Conservation (phyloP, 2,888 invertebrate species). For the Chymomyza fuscimana region DNA sequence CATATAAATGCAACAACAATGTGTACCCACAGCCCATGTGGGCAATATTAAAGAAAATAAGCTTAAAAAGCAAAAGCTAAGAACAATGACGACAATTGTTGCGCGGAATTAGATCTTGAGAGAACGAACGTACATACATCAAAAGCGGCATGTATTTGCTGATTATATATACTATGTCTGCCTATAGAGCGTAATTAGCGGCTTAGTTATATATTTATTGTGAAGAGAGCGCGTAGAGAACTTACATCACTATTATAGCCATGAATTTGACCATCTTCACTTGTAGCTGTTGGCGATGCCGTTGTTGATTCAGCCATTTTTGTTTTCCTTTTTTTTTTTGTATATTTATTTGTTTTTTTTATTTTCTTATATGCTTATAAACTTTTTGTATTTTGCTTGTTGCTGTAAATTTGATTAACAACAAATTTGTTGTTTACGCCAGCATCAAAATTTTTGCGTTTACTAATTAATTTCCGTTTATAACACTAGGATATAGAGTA, state of each 20-base stretch:
- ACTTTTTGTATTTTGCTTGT: slow-evolving; percentile 20
- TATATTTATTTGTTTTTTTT: slow-evolving; percentile 22
- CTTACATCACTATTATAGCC: slow-evolving; percentile 77
- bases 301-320: slow-evolving; percentile 66
- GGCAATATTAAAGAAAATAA: no score
- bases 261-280: slow-evolving; percentile 75
- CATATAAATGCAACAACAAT: no score
- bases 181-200: slow-evolving; percentile 30
- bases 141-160: slow-evolving; percentile 31
- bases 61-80: not conserved
- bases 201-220: slow-evolving; percentile 9
- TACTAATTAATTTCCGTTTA: not conserved
- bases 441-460: not conserved
- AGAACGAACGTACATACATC: slow-evolving; percentile 17
- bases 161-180: not conserved
- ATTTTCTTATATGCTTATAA: slow-evolving; percentile 28
- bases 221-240: slow-evolving; percentile 27
- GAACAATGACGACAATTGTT: not conserved
- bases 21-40: no score
- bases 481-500: not conserved
- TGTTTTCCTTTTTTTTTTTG: slow-evolving; percentile 24
- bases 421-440: slow-evolving; percentile 16
- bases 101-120: not conserved
- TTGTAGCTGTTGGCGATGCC: slow-evolving; percentile 41
- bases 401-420: slow-evolving; percentile 7